Evolutionary conservation across 2,113 vertebrate genomes (phyloP), one percentile per base, ranked within the genome.

Genomic region (Carlito syrichta): DNA sequence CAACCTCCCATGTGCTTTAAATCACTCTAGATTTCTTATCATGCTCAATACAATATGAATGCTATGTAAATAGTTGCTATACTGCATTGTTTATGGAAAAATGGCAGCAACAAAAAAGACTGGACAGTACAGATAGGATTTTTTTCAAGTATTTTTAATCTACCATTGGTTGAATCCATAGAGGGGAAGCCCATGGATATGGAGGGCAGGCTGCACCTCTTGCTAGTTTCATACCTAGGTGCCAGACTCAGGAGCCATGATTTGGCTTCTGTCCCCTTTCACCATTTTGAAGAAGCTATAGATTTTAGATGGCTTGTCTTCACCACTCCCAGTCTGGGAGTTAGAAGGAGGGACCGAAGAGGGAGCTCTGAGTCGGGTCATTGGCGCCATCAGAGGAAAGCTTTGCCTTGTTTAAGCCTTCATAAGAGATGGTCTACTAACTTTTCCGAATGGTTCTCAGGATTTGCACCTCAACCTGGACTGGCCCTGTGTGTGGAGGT

Each of bases 341-440:
- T 89, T n/a, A 40, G 22, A 35, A 8, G 2, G 45, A 78, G 38
- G 27, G 60, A 86, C 87, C 68, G 93, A 95, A 93, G 95, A 85
- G 91, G 96, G 88, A 91, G 87, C 90, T 91, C 95, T 58, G 73
- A 89, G 86, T 74, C 86, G 74, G 83, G 56, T 27, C 12, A 91
- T 78, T 20, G 12, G 2, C 40, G n/a, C 56, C 56, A 5, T 30
- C 22, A 0, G 3, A 16, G 35, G 25, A 43, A n/a, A 30, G n/a
- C 19, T 38, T 45, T 30, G 68, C 7, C 38, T 87, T 45, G 20
- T 25, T 38, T 50, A 10, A 16, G 40, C 27, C 50, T 16, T 48
- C 23, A 25, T 6, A 16, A 8, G 6, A 5, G 40, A n/a, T 2
- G 4, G 10, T 3, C 40, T 11, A 1, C 54, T 20, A 13, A 63